Percentiles rank a stretch among this genome's conserved stretches.
These are phyloP conservation scores for Marcusenius ussheri DNA, from an alignment of 2,113 vertebrate species.

Conservation along the genomic window DNA sequence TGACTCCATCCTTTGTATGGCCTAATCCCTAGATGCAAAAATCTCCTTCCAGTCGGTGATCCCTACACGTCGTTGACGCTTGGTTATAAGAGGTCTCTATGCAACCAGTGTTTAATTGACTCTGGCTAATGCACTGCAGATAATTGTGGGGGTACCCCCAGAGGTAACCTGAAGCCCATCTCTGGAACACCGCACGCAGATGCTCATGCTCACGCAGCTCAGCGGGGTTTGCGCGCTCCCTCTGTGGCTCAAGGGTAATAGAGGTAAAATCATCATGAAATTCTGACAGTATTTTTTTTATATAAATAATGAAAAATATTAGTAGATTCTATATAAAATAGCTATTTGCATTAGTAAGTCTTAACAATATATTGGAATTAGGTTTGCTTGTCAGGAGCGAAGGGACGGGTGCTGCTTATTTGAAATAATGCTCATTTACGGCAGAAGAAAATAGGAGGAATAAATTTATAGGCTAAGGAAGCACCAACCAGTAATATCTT, in stretches of 20 bases:
- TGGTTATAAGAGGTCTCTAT: not conserved
- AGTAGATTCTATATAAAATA: not conserved
- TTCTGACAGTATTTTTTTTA: not conserved
- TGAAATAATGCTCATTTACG: not conserved
- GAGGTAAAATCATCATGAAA: not conserved
- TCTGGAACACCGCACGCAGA: not conserved
- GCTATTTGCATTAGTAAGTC: not conserved
- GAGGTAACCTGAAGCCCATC: not conserved
- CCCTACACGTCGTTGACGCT: not conserved
- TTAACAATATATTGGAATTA: not conserved
- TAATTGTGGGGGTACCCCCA: not conserved
- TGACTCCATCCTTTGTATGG: not conserved
- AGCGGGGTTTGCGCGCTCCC: not conserved
- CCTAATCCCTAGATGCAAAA: not conserved
- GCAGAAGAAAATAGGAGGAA: not conserved
- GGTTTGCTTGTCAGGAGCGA: not conserved
- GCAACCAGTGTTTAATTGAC: not conserved
- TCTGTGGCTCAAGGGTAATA: not conserved
- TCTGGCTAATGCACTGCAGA: not conserved
- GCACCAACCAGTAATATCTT: not conserved
- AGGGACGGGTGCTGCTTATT: not conserved
- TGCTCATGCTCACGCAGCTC: not conserved
- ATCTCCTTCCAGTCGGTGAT: not conserved
- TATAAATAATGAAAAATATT: not conserved
- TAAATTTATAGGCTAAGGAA: not conserved